phyloP scores from a whole-genome alignment of 2,888 invertebrate genomes.

The Lepidochitona cinerea region DNA sequence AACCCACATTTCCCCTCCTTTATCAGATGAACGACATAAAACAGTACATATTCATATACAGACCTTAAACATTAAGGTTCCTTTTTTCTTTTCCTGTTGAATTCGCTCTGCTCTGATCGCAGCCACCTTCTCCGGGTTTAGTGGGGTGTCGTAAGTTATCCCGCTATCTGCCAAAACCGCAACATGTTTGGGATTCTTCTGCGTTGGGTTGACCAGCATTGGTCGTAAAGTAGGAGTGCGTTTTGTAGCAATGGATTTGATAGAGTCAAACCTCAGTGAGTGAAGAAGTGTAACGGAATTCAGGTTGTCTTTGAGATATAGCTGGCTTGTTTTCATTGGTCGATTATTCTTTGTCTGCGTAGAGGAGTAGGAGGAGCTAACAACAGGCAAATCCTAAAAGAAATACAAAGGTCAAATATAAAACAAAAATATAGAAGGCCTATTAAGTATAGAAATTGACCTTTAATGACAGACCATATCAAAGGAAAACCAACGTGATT shows the following conservation, averaged over 20 bases:
- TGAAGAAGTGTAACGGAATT: conserved; percentile 79
- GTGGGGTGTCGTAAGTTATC: conserved; percentile 86
- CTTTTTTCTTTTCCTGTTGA: conserved; percentile 76
- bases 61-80: conserved; percentile 16
- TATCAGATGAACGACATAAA: neutral
- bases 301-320: conserved; percentile 85
- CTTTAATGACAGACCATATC: too few species aligned
- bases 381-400: conserved; percentile 5
- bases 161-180: conserved; percentile 87
- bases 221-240: conserved; percentile 82
- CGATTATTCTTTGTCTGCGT: conserved; percentile 77
- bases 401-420: too few species aligned
- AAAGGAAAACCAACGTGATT: too few species aligned
- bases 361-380: conserved; percentile 1
- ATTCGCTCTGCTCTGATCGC: conserved; percentile 83
- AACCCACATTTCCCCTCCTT: neutral
- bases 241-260: conserved; percentile 78
- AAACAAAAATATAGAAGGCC: too few species aligned
- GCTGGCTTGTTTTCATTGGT: conserved; percentile 82
- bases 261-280: conserved; percentile 81
- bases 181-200: conserved; percentile 86
- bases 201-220: conserved; percentile 79
- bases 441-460: too few species aligned
- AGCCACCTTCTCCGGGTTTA: conserved; percentile 78
- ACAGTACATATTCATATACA: neutral